Conservation (phyloP, 2,113 vertebrate genomes). For the Ciconia maguari region DNA sequence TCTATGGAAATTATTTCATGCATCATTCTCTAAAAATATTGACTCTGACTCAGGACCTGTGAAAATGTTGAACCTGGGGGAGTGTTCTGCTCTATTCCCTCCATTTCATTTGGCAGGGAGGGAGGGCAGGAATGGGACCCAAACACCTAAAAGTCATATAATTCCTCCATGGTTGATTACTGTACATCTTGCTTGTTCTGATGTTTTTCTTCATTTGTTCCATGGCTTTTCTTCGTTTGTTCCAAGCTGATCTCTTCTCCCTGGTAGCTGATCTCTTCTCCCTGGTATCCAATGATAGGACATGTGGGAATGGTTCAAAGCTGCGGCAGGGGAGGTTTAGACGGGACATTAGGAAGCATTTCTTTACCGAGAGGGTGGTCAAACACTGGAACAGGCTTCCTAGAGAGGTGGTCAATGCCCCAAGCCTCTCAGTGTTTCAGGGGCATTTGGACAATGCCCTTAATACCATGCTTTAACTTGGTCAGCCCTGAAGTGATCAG, state of each 20-base stretch:
- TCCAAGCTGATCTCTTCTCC: background rate
- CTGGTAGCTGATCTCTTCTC: background rate
- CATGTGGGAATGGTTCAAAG: accelerated
- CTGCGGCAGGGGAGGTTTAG: background rate
- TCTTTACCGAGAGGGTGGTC: background rate
- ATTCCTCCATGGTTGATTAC: background rate
- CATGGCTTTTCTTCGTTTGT: background rate
- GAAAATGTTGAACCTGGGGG: background rate
- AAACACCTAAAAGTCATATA: background rate
- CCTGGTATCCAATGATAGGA: background rate
- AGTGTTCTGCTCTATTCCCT: background rate
- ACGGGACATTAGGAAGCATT: background rate
- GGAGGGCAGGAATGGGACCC: background rate
- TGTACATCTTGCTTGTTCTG: background rate
- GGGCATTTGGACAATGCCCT: background rate
- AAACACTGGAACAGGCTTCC: background rate
- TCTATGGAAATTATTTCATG: background rate
- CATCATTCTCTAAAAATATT: background rate
- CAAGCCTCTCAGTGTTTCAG: background rate
- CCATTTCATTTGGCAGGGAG: background rate
- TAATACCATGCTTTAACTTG: background rate
- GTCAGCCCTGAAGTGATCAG: background rate
- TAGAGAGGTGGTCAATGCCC: background rate
- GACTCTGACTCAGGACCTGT: background rate
- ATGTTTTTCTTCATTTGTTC: background rate